Conservation (phyloP, 2,888 invertebrate species). For the Muscina levida region DNA sequence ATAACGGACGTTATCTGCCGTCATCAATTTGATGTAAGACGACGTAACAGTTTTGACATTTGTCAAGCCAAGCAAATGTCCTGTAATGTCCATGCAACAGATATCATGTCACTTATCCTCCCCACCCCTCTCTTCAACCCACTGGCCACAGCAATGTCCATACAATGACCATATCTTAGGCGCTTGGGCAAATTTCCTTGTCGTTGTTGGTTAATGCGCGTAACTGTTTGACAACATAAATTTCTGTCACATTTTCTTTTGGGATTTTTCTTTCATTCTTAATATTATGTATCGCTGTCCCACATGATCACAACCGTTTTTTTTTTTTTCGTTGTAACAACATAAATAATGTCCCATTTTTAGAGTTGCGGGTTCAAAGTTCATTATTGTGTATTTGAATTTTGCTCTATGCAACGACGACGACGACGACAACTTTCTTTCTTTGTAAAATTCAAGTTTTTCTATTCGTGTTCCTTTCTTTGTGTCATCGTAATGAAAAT, state of each 20-base stretch:
- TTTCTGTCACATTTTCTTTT: conserved; percentile 25
- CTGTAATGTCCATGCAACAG: conserved; percentile 50
- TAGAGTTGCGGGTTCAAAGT: conserved; percentile 52
- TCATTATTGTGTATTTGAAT: conserved; percentile 65
- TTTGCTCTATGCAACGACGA: conserved; percentile 55
- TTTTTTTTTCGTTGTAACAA: conserved; percentile 37
- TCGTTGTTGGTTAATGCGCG: conserved; percentile 18
- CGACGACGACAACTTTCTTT: no score
- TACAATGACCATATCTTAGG: not conserved
- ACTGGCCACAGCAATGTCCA: not conserved
- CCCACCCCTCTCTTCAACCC: not conserved
- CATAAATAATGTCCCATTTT: conserved; percentile 21
- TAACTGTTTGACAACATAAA: conserved; percentile 60
- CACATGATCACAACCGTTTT: not conserved
- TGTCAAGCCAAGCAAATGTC: conserved; percentile 52
- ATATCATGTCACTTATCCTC: conserved; percentile 6
- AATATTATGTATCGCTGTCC: not conserved
- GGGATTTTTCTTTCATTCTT: not conserved
- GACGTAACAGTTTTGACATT: conserved; percentile 63
- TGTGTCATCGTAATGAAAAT: conserved; percentile 24
- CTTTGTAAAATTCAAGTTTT: no score
- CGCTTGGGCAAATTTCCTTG: not conserved
- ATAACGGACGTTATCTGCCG: conserved; percentile 40
- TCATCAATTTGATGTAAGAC: conserved; percentile 61
- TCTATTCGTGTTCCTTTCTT: not conserved